Percentiles rank a stretch among this genome's conserved stretches.
Evolutionary conservation across 64 coral and sea anemone genomes (phyloP).

Genomic region (Montipora foliosa): DNA sequence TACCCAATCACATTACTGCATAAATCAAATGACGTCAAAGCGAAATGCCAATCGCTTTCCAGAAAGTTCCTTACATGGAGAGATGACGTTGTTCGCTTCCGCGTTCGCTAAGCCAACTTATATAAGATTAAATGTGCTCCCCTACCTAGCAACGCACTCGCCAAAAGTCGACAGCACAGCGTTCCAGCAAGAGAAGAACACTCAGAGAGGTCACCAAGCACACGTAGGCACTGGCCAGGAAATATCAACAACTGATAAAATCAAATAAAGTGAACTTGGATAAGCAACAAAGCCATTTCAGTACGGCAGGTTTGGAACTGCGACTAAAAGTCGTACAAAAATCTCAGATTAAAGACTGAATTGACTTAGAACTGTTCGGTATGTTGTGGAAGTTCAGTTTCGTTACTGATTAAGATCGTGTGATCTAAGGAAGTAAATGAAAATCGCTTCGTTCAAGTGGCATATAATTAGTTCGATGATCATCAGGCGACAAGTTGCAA

Average conservation of each 20-base stretch:
- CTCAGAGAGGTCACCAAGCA: constrained; percentile 6
- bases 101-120: too few relatives aligned
- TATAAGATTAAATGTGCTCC: background rate
- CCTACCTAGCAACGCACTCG: constrained; percentile 65
- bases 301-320: too few relatives aligned
- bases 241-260: constrained; percentile 64
- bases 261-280: background rate
- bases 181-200: constrained; percentile 31
- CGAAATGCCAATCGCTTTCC: too few relatives aligned
- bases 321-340: background rate
- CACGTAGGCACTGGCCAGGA: constrained; percentile 53
- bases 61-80: too few relatives aligned
- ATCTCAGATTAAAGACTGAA: background rate
- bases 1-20: too few relatives aligned
- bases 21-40: too few relatives aligned
- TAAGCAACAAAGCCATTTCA: background rate
- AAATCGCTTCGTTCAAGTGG: too few relatives aligned
- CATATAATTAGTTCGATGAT: too few relatives aligned
- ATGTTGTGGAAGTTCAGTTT: background rate
- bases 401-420: too few relatives aligned
- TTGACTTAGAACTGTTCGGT: background rate
- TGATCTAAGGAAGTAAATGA: too few relatives aligned
- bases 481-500: too few relatives aligned
- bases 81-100: too few relatives aligned
- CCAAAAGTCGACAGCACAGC: constrained; percentile 63